These are phyloP conservation scores for Tinea semifulvella DNA, from an alignment of 2,888 invertebrate genomes.

Conservation along the genomic window DNA sequence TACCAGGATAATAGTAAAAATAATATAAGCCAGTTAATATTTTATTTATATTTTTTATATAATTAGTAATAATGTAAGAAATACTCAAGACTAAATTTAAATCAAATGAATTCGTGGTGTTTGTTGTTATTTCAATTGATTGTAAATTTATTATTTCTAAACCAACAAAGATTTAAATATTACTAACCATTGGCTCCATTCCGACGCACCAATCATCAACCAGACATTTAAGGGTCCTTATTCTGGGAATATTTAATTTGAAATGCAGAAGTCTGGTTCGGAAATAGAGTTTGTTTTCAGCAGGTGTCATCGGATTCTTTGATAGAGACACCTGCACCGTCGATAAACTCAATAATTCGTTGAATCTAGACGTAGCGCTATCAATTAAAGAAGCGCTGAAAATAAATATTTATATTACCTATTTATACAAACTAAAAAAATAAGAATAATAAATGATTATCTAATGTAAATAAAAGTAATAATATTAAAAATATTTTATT, in stretches of 20 bases:
- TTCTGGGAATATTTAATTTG: conserved; percentile 33
- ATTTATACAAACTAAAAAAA: neutral
- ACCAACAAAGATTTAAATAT: neutral
- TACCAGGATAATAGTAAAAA: too few species aligned
- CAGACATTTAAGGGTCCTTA: conserved; percentile 37
- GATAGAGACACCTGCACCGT: neutral
- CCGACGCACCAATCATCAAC: conserved; percentile 34
- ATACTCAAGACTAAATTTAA: too few species aligned
- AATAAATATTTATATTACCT: neutral
- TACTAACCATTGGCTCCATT: neutral
- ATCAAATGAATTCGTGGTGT: too few species aligned
- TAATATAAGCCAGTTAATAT: too few species aligned
- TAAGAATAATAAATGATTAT: neutral
- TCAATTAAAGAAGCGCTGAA: conserved; percentile 22
- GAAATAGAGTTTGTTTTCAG: conserved; percentile 25
- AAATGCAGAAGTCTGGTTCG: conserved; percentile 27
- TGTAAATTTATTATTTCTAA: too few species aligned
- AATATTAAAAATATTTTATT: too few species aligned
- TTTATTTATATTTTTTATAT: too few species aligned
- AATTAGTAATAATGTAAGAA: too few species aligned
- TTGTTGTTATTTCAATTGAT: too few species aligned
- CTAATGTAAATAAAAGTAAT: neutral
- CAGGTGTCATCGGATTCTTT: neutral
- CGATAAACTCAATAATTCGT: neutral
- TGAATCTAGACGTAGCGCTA: conserved; percentile 31